phyloP scores from a whole-genome alignment of 2,113 vertebrate species.

The Callospermophilus lateralis region DNA sequence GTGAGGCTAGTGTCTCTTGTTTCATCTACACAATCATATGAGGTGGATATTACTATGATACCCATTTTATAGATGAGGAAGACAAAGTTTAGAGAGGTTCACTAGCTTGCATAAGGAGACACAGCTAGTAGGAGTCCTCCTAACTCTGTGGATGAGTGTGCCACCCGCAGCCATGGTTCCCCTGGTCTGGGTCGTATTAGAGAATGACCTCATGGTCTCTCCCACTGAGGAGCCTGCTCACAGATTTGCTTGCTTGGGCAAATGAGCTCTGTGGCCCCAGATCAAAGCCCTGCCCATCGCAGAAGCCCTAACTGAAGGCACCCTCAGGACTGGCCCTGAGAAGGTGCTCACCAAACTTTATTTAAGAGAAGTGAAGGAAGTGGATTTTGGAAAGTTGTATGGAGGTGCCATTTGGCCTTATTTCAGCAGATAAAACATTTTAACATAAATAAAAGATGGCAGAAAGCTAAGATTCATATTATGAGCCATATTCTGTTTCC shows the following conservation, averaged over 20 bases:
- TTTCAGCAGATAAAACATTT: background rate
- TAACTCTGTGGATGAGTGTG: rapidly evolving
- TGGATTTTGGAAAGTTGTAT: background rate
- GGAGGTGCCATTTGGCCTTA: background rate
- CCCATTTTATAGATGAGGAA: background rate
- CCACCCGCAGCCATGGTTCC: background rate
- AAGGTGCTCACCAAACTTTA: background rate
- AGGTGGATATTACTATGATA: background rate
- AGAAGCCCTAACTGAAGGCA: background rate
- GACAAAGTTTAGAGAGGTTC: background rate
- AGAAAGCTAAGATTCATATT: background rate
- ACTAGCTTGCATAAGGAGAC: background rate
- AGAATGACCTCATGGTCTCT: background rate
- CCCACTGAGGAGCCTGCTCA: background rate
- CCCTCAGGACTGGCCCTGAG: rapidly evolving
- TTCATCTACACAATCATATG: rapidly evolving
- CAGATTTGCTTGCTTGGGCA: background rate
- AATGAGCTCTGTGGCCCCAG: background rate
- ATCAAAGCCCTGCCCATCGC: background rate
- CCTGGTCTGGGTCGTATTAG: background rate
- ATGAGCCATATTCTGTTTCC: background rate
- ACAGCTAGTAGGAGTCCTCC: background rate
- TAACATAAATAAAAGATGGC: background rate
- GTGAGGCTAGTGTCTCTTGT: background rate
- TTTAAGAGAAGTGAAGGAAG: background rate